These are phyloP conservation scores for Spilogale gracilis DNA, from an alignment of 2,113 vertebrate species.

Conservation along the genomic window DNA sequence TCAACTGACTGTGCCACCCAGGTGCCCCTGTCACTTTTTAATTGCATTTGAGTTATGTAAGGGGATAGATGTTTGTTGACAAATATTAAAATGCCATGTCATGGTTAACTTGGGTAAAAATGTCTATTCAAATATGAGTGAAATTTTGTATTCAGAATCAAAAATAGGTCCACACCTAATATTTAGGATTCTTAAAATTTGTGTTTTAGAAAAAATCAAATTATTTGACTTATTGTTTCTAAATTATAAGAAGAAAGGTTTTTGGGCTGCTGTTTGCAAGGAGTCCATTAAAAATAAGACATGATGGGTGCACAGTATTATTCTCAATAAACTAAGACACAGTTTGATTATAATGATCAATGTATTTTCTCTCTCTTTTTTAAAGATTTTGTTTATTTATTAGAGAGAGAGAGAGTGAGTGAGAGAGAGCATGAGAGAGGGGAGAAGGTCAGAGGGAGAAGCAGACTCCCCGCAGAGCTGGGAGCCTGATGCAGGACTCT, in stretches of 20 bases:
- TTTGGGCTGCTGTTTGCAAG: not conserved
- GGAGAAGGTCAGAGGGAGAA: no score
- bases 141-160: constrained; percentile 48
- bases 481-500: no score
- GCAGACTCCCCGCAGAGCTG: no score
- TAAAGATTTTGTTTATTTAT: no score
- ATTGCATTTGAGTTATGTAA: constrained; percentile 11
- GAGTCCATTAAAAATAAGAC: not conserved
- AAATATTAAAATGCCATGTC: not conserved
- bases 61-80: constrained; percentile 12
- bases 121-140: not conserved
- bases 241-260: constrained; percentile 39
- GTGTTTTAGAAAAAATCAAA: not conserved
- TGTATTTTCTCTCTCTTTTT: fast-evolving
- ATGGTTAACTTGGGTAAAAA: not conserved
- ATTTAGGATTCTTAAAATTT: constrained; percentile 23
- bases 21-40: not conserved
- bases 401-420: no score
- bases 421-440: no score
- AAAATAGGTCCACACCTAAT: not conserved
- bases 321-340: not conserved
- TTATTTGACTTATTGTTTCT: not conserved
- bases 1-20: not conserved
- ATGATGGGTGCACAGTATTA: not conserved
- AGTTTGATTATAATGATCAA: not conserved